Base-by-base conservation (phyloP, 2,888 invertebrate genomes). In the Oegoconia quadripuncta region DNA sequence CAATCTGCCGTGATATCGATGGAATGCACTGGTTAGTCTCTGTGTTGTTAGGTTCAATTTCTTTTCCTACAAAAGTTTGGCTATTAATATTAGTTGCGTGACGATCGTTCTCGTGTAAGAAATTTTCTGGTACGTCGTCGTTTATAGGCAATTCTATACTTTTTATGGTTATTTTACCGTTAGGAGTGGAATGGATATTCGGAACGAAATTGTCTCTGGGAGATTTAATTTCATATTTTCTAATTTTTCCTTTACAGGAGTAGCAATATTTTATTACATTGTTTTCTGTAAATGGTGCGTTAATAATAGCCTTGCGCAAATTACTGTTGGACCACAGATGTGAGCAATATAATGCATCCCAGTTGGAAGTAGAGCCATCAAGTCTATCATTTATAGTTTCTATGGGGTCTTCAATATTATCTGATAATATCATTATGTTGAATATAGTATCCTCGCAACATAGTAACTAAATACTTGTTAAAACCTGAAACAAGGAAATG, bases 241-340 rank as follows among this genome's bases (percentile, higher is more conserved):
- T 75, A 59, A 84, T 78, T 66, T 86, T 87, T 37, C 82, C 83
- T 51, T 64, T 77, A 57, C 84, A 86, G 5, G 76, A 74, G 42
- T 80, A 78, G 50, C 87, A 86, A 52, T 82, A 75, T 54, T 74
- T 77, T 43, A 75, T 70, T 30, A 59, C 58, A 64, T 65, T 74
- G 40, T 56, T 69, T 40, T 82, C 67, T 37, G 55, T 59, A 46
- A 54, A 50, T 28, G 73, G 66, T 41, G 65, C 61, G 52, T 70
- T 67, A 50, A 82, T 55, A 36, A 79, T 65, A 33, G 69, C 67
- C 50, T 64, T 75, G 52, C 80, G 68, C 45, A 80, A 59, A 46
- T 70, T 52, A 48, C 75, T 81, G 46, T 81, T 75, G 36, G 67
- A 63, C 86, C 84, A 84, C 44, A 84, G 65, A 52, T 83, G 80